Evolutionary conservation across 2,888 invertebrate genomes (phyloP).

Genomic region (Ypsolopha sequella): DNA sequence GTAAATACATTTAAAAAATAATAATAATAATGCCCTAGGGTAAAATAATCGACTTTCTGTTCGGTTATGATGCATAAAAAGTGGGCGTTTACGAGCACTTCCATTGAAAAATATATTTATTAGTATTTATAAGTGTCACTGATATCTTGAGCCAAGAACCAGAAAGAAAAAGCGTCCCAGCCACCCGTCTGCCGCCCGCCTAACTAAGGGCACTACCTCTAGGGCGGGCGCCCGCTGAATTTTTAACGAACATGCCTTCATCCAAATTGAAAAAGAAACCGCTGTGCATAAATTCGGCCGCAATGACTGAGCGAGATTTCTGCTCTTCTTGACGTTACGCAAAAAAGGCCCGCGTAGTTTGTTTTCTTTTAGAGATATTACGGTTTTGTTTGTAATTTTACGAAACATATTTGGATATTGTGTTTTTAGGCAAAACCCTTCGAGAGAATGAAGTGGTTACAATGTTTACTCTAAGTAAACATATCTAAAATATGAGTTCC

Average conservation of each 20-base stretch:
- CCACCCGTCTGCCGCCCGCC: conserved; percentile 5
- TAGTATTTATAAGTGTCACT: not conserved
- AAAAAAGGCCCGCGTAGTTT: not conserved
- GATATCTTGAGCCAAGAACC: not conserved
- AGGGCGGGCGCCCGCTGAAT: conserved; percentile 30
- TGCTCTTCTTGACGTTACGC: conserved; percentile 15
- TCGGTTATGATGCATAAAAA: too few species aligned
- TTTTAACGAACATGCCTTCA: conserved; percentile 41
- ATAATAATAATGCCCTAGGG: too few species aligned
- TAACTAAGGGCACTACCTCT: conserved; percentile 2
- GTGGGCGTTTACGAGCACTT: too few species aligned
- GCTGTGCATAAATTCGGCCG: conserved; percentile 35
- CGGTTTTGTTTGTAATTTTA: too few species aligned
- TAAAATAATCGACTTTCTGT: too few species aligned
- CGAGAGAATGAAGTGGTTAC: too few species aligned
- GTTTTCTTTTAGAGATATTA: too few species aligned
- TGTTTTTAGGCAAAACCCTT: too few species aligned
- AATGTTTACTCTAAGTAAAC: too few species aligned
- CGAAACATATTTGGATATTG: too few species aligned
- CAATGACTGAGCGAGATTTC: conserved; percentile 25
- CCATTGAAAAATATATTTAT: not conserved
- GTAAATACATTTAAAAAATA: too few species aligned
- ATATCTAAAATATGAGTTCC: too few species aligned
- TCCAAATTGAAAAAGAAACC: conserved; percentile 51
- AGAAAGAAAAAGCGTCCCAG: conserved; percentile 1